Evolutionary conservation across 2,113 vertebrate genomes (phyloP), one percentile per base, ranked within the genome.

Genomic region (Ceratotherium simum): DNA sequence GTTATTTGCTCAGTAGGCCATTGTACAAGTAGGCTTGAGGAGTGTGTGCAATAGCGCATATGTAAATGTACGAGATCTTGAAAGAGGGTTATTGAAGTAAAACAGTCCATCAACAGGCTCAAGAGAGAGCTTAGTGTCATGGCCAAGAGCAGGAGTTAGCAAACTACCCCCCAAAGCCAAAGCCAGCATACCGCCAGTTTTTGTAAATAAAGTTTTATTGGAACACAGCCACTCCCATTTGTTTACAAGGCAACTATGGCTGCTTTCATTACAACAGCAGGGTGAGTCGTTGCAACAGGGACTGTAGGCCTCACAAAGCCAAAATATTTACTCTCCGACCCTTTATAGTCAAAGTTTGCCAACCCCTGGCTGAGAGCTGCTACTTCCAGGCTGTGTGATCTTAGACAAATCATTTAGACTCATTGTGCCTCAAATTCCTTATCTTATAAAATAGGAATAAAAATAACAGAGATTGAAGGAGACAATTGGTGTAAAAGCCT

Each of bases 121-220:
- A 67, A 84, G 39, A 75, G 17, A 91, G 48, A 82, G 60, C 12
- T 86, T 76, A 65, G 3, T 56, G 62, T 84, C 62, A 31, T 5
- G 23, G 62, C 3, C 7, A 73, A 97, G 42, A 69, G 75, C 17
- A 95, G 82, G 21, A 80, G 20, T 91, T 69, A 72, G 39, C 21
- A 90, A 86, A 82, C 6, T 33, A 75, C 2, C 79, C 27, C 23
- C 25, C 23, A 5, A 46, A 42, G 33, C 54, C 89, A 89, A 85
- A 46, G 64, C 39, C 6, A 62, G 56, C 1, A 27, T 5, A 36
- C 9, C 0, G 16, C 29, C 46, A 67, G 8, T n/a, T 93, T 93
- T 78, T 82, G 27, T 80, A 88, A 96, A 79, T 70, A 94, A 93
- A 80, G 54, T 39, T 92, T 94, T 86, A 73, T 78, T 96, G 78